These are phyloP conservation scores for Leptinotarsa juncta DNA, from an alignment of 2,888 invertebrate genomes.

Conservation along the genomic window DNA sequence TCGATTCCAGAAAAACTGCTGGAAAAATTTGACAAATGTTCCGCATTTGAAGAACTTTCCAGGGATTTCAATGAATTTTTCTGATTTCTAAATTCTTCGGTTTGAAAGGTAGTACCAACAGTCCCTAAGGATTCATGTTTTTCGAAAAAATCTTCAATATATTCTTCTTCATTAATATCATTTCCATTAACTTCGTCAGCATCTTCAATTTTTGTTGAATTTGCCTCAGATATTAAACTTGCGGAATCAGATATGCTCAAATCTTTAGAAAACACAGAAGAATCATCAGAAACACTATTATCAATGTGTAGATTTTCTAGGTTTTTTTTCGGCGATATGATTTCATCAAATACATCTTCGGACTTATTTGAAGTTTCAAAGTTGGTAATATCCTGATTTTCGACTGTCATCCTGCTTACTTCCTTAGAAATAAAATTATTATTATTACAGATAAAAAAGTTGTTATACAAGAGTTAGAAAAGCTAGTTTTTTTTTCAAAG, in stretches of 20 bases:
- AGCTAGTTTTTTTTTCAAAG: no score
- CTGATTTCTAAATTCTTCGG: background rate
- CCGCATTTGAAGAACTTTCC: background rate
- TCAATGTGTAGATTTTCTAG: constrained; percentile 1
- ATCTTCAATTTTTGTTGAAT: constrained; percentile 42
- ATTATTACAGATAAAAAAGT: background rate
- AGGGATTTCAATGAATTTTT: background rate
- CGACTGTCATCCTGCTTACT: background rate
- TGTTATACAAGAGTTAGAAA: no score
- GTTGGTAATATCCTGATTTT: background rate
- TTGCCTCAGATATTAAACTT: constrained; percentile 37
- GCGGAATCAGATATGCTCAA: constrained; percentile 36
- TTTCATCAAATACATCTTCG: background rate
- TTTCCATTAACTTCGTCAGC: constrained; percentile 18
- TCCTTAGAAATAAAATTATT: no score
- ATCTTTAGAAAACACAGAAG: constrained; percentile 26
- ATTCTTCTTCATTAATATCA: constrained; percentile 7
- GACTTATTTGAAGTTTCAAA: background rate
- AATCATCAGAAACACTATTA: constrained; percentile 22
- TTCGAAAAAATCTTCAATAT: constrained; percentile 4
- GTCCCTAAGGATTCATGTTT: background rate
- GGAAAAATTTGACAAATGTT: constrained; percentile 11
- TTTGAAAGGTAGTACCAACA: background rate
- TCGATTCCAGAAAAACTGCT: constrained; percentile 21
- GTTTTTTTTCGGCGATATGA: background rate